Base-by-base conservation (phyloP, 2,888 invertebrate genomes). In the Malachius bipustulatus region DNA sequence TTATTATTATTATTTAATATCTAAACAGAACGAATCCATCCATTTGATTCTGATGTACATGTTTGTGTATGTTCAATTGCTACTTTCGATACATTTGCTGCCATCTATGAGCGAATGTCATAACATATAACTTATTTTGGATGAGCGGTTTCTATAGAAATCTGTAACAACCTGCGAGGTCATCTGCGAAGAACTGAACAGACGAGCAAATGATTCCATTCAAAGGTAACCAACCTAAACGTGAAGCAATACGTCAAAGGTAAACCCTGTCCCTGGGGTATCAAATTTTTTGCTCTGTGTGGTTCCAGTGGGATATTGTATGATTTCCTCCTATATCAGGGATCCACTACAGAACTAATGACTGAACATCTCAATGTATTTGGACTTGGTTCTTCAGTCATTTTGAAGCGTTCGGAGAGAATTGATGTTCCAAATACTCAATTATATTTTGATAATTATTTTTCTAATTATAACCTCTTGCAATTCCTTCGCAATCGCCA, bases 261-360 rank as follows among this genome's bases (percentile, higher is more conserved):
- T 26, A 43, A 43, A 37, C 42, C 44, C 4, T 32, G 19, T 26
- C 44, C 45, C 11, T 51, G 51, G 51, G 52, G 47, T n/a, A 44
- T 52, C 30, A 50, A 52, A 44, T 34, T 48, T n/a, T 48, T 38
- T 34, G 37, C 47, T 10, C 29, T 51, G 9, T 50, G 47, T 41
- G 50, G 37, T 47, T 13, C 42, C 39, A 43, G 43, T 31, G 51
- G 50, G 9, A 37, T 47, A 30, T 36, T 38, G 3, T 50, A 49
- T 38, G 50, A 53, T 38, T 52, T 51, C 39, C 34, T 52, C 24
- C 33, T 48, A 13, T 54, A 54, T 35, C 51, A 52, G 41, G 46
- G 48, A 2, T 9, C 26, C 10, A 41, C 40, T 4, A 37, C 38
- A 12, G 37, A 38, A 37, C 12, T 37, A 35, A 32, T 41, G 26